Percentiles rank a stretch among this genome's conserved stretches.
phyloP scores from a whole-genome alignment of 2,113 vertebrate species.

The Ceyx cyanopectus region DNA sequence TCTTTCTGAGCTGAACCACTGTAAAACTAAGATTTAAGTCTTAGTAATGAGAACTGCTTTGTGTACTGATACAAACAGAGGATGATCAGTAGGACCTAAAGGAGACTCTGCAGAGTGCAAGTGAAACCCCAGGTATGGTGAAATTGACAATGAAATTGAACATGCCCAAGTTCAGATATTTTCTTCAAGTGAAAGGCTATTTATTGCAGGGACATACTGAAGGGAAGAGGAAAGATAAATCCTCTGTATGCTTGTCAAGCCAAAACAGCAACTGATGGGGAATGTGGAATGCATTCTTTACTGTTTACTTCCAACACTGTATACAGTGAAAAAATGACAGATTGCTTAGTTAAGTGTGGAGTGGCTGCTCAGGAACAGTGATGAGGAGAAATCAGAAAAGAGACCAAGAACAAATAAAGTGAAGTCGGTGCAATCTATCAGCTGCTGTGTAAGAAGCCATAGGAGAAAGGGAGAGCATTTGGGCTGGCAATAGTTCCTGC shows the following conservation, averaged over 20 bases:
- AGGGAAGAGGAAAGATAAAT: not conserved
- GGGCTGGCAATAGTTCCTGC: not conserved
- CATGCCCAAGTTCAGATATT: not conserved
- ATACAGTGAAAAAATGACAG: not conserved
- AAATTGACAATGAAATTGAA: not conserved
- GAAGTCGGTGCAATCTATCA: constrained; percentile 37
- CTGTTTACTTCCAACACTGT: not conserved
- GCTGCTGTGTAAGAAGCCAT: not conserved
- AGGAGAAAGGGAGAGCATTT: not conserved
- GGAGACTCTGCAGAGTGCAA: not conserved
- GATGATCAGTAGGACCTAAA: not conserved
- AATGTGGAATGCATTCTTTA: not conserved
- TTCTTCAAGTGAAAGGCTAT: not conserved
- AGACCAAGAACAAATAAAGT: constrained; percentile 31
- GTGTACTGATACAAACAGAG: fast-evolving
- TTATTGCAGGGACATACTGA: not conserved
- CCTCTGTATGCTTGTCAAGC: not conserved
- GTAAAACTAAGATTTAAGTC: not conserved
- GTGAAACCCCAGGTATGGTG: not conserved
- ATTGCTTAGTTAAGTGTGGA: constrained; percentile 23
- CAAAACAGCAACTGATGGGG: not conserved
- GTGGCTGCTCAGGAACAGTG: constrained; percentile 37
- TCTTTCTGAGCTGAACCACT: not conserved
- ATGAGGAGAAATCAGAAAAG: constrained; percentile 45
- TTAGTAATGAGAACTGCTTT: not conserved